Base-by-base conservation (phyloP, 2,888 invertebrate species). In the Odontothrips loti region DNA sequence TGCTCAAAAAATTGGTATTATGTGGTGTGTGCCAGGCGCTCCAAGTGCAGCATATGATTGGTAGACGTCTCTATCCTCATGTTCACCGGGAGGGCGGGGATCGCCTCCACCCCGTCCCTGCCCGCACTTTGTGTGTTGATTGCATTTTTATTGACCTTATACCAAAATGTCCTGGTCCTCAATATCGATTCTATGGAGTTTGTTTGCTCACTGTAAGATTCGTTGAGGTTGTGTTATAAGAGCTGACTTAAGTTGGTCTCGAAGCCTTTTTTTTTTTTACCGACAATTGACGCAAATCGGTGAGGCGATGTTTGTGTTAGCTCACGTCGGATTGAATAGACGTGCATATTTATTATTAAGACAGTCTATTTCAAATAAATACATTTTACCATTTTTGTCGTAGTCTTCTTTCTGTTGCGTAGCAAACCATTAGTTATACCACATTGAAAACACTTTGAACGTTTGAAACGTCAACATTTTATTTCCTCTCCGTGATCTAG, bases 121-220 rank as follows among this genome's bases (percentile, higher is more conserved):
- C 68, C 68, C 23, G 9, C 68, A 12, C 68, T 27, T 27, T 27
- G 23, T 23, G 23, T 75, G 68, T 58, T 58, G 58, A 17, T 58
- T 75, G 68, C 68, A 27, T 27, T 75, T 27, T 75, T 75, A n/a
- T 8, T 75, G 23, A 12, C 27, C 12, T 75, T 11, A 68, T 23
- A n/a, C n/a, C 23, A 27, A 27, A 27, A 27, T 75, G 27, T 75
- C 23, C 68, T 27, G 23, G 27, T 27, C 23, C 23, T 27, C 12
- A 23, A 23, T 23, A 11, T 75, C 23, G 23, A 75, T 23, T 51
- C 20, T 4, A 43, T 43, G 34, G 34, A 75, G 68, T 75, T 75
- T 75, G 68, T 75, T 75, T 75, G 68, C 68, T 75, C 68, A 75
- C 68, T 75, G 68, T 27, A 27, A 75, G 10, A 27, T 27, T 23